Evolutionary conservation across 2,888 invertebrate species (phyloP).

Genomic region (Mactromeris polynyma): DNA sequence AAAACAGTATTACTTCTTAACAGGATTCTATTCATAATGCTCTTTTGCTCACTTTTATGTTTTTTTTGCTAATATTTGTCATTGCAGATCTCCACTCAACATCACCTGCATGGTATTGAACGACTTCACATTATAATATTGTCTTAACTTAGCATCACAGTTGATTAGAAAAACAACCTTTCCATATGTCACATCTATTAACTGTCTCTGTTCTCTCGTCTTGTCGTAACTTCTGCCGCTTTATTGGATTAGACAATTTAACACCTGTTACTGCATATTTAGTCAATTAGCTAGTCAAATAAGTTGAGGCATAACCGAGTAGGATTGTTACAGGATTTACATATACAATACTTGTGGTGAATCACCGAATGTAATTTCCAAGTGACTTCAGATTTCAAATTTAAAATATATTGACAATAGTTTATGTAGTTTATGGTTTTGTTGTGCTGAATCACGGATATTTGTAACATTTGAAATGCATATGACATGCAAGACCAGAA

Average conservation of each 20-base stretch:
- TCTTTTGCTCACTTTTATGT: conserved; percentile 7
- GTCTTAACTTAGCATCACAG: neutral
- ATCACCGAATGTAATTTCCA: neutral
- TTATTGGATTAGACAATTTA: conserved; percentile 6
- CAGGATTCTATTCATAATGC: neutral
- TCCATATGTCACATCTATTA: conserved; percentile 13
- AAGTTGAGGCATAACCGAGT: neutral
- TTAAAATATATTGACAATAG: neutral
- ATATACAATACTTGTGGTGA: neutral
- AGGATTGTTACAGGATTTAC: neutral
- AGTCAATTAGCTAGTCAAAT: conserved; percentile 1
- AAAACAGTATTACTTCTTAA: neutral
- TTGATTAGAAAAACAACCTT: neutral
- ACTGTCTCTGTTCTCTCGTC: neutral
- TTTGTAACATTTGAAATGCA: neutral
- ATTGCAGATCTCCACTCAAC: conserved; percentile 40
- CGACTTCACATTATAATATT: conserved; percentile 20
- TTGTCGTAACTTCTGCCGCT: conserved; percentile 4
- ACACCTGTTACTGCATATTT: conserved; percentile 14
- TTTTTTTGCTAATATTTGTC: conserved; percentile 39
- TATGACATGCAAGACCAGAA: no score
- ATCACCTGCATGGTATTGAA: conserved; percentile 50
- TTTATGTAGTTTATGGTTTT: neutral
- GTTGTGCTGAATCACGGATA: neutral
- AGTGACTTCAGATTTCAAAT: neutral